phyloP scores from a whole-genome alignment of 1,140 invertebrate genomes.

The Pseudomyrmex sp. region DNA sequence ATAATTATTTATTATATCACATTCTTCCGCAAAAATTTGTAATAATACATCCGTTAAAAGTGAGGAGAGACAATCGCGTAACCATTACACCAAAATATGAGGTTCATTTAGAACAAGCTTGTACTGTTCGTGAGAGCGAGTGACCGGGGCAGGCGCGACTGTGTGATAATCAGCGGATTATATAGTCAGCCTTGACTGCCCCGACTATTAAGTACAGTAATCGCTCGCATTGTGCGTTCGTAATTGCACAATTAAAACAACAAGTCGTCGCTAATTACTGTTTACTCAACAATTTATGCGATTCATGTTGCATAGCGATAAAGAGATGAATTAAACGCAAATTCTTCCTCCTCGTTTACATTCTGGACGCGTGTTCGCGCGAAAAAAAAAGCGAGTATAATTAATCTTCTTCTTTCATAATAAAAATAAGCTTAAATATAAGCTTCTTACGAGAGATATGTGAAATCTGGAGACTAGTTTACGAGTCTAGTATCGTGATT shows the following conservation, averaged over 20 bases:
- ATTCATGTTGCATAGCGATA: neutral
- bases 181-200: conserved; percentile 42
- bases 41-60: neutral
- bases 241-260: conserved; percentile 40
- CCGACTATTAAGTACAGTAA: conserved; percentile 24
- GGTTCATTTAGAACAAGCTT: neutral
- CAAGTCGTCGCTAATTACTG: conserved; percentile 23
- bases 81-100: neutral
- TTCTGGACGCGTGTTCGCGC: neutral
- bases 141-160: neutral
- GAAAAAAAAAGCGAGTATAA: neutral
- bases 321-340: neutral
- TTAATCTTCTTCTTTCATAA: conserved; percentile 14
- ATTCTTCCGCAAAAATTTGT: neutral
- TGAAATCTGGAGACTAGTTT: neutral
- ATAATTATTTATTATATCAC: neutral
- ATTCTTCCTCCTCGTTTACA: conserved; percentile 6
- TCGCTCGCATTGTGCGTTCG: conserved; percentile 15
- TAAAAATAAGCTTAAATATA: too few relatives aligned
- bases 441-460: neutral
- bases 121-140: neutral
- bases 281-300: conserved; percentile 32
- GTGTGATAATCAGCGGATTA: conserved; percentile 26
- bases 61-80: neutral
- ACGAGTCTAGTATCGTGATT: neutral